A percentile compares a stretch with the other conserved stretches of the same genome.
phyloP scores from a whole-genome alignment of 2,797 vertebrate species.

The Acropternis orthonyx region DNA sequence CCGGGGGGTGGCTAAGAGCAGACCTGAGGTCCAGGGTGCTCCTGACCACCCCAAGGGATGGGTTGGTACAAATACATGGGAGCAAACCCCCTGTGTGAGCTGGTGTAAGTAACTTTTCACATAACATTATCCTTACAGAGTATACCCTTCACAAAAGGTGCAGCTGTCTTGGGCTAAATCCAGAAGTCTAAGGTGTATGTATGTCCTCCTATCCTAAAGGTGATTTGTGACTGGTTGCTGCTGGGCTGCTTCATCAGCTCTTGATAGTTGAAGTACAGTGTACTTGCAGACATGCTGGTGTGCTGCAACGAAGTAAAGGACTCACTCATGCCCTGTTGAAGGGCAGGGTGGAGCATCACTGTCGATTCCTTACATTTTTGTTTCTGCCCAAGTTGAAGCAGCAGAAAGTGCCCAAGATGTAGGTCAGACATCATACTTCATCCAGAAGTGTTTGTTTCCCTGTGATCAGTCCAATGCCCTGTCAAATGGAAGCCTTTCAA shows the following conservation, averaged over 20 bases:
- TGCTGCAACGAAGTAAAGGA: not conserved
- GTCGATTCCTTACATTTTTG: not conserved
- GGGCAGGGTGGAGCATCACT: not conserved
- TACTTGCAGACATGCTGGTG: not conserved
- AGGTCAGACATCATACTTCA: not conserved
- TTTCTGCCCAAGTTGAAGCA: not conserved
- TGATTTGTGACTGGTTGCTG: not conserved
- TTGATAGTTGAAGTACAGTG: not conserved
- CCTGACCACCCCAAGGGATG: not conserved
- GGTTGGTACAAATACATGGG: not conserved
- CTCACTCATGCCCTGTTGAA: not conserved
- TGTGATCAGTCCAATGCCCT: not conserved
- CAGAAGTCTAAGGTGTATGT: not conserved
- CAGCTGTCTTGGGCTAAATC: not conserved
- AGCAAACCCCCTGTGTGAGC: not conserved
- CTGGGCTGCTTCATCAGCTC: conserved; percentile 44
- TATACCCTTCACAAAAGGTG: not conserved
- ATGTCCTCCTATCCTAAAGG: not conserved
- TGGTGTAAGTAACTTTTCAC: not conserved
- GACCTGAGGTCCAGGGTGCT: not conserved
- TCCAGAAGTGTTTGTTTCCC: not conserved
- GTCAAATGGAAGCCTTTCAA: not conserved
- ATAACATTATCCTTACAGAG: not conserved
- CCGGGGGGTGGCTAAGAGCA: not conserved
- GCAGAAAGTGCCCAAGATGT: not conserved